Base-by-base conservation (phyloP, 2,113 vertebrate species). In the Mormyrus lacerda region DNA sequence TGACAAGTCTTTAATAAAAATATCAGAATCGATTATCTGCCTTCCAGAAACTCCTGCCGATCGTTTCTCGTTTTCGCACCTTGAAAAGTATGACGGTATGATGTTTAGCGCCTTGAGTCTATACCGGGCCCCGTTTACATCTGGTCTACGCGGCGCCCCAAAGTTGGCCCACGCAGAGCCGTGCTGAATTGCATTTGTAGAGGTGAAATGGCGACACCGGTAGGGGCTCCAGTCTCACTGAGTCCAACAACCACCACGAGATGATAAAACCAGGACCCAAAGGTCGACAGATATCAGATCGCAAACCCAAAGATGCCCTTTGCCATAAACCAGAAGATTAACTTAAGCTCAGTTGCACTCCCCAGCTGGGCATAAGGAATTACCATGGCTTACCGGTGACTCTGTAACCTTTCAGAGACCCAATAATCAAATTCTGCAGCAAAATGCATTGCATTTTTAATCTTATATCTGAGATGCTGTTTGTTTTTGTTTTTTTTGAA, bases 401-500 rank as follows among this genome's bases (percentile, higher is more conserved):
- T 90, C 87, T 51, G 69, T 91, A 91, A 91, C 91, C 91, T 90
- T 91, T 90, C 42, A 51, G 73, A 55, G 89, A 90, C 21, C 88
- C 84, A 58, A 47, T 42, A 89, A 89, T 61, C 79, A 85, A 53
- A 76, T 89, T 89, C 87, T 51, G 86, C 53, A 73, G 11, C 87
- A 89, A 88, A n/a, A 76, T 84, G 73, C 48, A 61, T 88, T 84
- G 84, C 48, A 61, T 89, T 85, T 88, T 90, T 88, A 90, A 90
- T 90, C 90, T 88, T 31, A 82, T 53, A 86, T 21, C 31, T 69
- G 31, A 87, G 85, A 90, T 58, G 27, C 55, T 45, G 45, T 86
- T 82, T 45, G 65, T 44, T 85, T 50, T 53, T 86, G 69, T 45
- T 55, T 44, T 85, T 50, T 53, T 21, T 31, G 31, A 79, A 88